A percentile compares a stretch with the other conserved stretches of the same genome.
These are phyloP conservation scores for Columba guinea DNA, from an alignment of 2,797 vertebrate genomes.

Conservation along the genomic window DNA sequence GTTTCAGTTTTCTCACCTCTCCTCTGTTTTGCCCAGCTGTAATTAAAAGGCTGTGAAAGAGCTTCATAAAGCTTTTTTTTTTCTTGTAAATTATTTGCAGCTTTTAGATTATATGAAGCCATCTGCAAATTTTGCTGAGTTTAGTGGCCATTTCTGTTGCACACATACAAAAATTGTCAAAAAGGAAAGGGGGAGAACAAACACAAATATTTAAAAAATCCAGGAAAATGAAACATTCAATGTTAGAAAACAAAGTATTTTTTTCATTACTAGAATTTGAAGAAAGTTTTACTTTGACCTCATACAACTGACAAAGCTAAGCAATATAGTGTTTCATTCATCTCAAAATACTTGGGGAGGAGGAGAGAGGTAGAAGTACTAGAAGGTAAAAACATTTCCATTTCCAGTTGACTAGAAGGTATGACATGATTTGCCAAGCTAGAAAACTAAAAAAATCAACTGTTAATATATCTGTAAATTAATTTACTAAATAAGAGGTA, in stretches of 20 bases:
- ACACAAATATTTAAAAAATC: neutral
- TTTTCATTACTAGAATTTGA: neutral
- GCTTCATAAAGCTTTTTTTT: neutral
- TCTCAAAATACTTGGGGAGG: neutral
- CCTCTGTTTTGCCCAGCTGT: neutral
- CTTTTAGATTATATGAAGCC: neutral
- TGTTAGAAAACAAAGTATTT: neutral
- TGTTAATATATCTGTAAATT: neutral
- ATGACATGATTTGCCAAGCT: neutral
- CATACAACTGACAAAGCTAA: neutral
- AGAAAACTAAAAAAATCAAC: neutral
- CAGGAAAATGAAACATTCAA: neutral
- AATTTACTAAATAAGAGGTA: neutral
- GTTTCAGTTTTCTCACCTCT: constrained; percentile 19
- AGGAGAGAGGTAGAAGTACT: neutral
- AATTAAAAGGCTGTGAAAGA: constrained; percentile 26
- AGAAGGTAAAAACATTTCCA: neutral
- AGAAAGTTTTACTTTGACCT: neutral
- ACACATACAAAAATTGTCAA: neutral
- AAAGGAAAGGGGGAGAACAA: neutral
- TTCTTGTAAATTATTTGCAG: constrained; percentile 12
- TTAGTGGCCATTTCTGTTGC: neutral
- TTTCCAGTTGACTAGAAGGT: neutral
- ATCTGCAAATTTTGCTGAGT: neutral
- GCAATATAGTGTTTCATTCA: neutral